Base-by-base conservation (phyloP, 2,113 vertebrate genomes). In the Leucosticte australis region DNA sequence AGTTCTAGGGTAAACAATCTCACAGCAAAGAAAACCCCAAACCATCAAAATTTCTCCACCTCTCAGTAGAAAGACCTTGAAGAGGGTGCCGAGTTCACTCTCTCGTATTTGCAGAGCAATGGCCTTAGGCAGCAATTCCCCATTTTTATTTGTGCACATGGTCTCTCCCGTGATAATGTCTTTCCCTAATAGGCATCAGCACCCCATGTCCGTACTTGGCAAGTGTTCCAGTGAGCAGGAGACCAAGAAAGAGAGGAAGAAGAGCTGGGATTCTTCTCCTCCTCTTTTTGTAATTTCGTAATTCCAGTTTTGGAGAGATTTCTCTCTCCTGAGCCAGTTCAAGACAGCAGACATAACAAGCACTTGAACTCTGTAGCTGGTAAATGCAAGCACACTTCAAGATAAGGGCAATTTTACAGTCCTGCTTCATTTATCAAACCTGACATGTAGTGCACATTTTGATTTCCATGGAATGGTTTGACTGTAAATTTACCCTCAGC, bases 401-500 rank as follows among this genome's bases (percentile, higher is more conserved):
- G 62, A 92, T 71, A 85, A 77, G 33, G 70, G 67, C 50, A 95
- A 89, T 91, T 95, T 91, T 95, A 84, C 67, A 92, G 56, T 90
- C 78, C 82, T 91, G 46, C 59, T 92, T 82, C 93, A 83, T 95
- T 92, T 95, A 87, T 95, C 95, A 95, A 92, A 94, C 64, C 67
- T 89, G 92, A 92, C 46, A 0, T 79, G 89, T 82, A 65, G 53
- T 79, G 55, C 88, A 83, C 90, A 80, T 90, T 87, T 91, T 88
- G 82, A 91, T 90, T 91, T 92, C 70, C 87, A n/a, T 73, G 84
- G 73, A 94, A 92, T 69, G 59, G 84, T 74, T 95, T 93, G 92
- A 62, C 90, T 95, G 82, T 93, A 94, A 95, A 96, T 96, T 94
- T 92, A 88, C 87, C 76, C 89, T 86, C 84, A 85, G 92, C 81